A percentile compares a stretch with the other conserved stretches of the same genome.
These are phyloP conservation scores for Drosophila asahinai DNA, from an alignment of 1,140 invertebrate genomes.

Conservation along the genomic window DNA sequence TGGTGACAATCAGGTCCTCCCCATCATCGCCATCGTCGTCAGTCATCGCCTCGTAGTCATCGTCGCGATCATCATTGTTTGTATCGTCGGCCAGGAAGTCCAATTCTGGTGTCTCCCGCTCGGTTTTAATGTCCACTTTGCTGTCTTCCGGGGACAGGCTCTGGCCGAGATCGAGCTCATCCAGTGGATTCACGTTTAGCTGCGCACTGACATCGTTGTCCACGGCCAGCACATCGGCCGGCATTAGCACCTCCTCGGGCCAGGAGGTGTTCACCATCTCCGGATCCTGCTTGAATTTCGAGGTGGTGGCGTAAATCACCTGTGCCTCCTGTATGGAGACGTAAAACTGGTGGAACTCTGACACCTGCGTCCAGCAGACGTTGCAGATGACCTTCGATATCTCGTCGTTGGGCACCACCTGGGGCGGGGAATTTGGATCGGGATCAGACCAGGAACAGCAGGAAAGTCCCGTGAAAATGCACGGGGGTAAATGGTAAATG, in stretches of 20 bases:
- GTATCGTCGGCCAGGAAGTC: conserved; percentile 23
- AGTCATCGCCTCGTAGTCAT: conserved; percentile 43
- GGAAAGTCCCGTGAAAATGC: conserved; percentile 5
- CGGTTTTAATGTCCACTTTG: conserved; percentile 59
- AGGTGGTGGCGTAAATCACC: conserved; percentile 66
- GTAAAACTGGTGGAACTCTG: conserved; percentile 80
- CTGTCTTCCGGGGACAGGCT: conserved; percentile 35
- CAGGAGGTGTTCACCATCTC: conserved; percentile 56
- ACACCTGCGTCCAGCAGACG: conserved; percentile 78
- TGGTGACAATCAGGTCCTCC: conserved; percentile 68
- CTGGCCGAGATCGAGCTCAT: conserved; percentile 58
- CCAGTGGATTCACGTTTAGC: conserved; percentile 66
- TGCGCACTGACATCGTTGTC: conserved; percentile 53
- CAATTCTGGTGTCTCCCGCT: conserved; percentile 57
- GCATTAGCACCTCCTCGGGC: conserved; percentile 72
- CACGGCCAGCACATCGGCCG: conserved; percentile 60
- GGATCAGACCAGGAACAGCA: conserved; percentile 4
- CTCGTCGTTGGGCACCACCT: conserved; percentile 66
- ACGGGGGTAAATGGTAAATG: conserved; percentile 14
- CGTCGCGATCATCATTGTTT: conserved; percentile 29
- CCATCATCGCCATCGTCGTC: conserved; percentile 23
- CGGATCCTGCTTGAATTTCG: conserved; percentile 64
- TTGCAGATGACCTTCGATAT: conserved; percentile 78
- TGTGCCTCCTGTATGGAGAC: conserved; percentile 76
- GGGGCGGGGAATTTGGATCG: neutral